Evolutionary conservation across 2,113 vertebrate genomes (phyloP).

Genomic region (Gymnorhina tibicen): DNA sequence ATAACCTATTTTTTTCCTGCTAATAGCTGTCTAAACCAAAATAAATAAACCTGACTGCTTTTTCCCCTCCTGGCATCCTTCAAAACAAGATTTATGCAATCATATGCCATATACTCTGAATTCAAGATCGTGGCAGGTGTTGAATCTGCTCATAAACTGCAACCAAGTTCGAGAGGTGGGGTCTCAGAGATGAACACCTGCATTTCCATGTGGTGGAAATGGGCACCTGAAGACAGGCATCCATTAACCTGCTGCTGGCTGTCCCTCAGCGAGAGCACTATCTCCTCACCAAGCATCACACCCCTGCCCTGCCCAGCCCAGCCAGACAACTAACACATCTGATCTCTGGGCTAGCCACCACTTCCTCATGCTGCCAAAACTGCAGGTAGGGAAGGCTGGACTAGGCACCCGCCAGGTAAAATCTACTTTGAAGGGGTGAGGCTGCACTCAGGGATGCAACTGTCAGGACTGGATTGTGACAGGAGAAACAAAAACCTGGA

Average conservation of each 20-base stretch:
- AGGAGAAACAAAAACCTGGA: background rate
- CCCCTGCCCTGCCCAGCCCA: background rate
- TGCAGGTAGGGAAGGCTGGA: background rate
- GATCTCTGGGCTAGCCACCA: accelerated
- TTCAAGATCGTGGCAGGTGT: background rate
- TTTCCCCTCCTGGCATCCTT: background rate
- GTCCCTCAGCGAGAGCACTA: too few species aligned
- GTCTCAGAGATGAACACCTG: background rate
- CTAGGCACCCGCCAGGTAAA: background rate
- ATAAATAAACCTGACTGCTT: background rate
- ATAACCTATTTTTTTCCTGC: accelerated
- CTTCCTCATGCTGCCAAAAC: background rate
- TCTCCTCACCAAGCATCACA: background rate
- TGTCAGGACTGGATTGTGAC: accelerated
- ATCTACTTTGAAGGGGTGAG: background rate
- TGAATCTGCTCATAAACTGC: background rate
- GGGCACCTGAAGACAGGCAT: too few species aligned
- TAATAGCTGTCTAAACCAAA: background rate
- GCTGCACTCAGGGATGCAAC: background rate
- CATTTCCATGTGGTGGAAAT: too few species aligned
- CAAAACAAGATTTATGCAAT: background rate
- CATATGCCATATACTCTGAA: background rate
- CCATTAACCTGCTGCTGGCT: too few species aligned
- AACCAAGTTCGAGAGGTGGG: background rate
- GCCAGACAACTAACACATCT: background rate